Percentiles rank a stretch among this genome's conserved stretches.
Evolutionary conservation across 2,797 vertebrate species (phyloP).

Genomic region (Silurus aristotelis): DNA sequence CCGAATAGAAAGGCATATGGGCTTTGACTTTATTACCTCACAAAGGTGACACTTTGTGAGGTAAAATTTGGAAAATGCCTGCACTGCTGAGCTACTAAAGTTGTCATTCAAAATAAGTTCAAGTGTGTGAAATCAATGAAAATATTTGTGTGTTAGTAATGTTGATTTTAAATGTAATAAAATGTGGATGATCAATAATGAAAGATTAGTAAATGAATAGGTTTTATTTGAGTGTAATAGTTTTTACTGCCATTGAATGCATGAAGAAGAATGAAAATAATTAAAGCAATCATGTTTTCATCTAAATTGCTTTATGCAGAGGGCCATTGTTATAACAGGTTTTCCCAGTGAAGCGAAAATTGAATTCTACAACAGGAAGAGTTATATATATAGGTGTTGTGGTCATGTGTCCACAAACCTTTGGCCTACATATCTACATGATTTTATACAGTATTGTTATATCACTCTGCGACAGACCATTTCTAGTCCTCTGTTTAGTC

Average conservation of each 20-base stretch:
- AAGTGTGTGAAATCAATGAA: background rate
- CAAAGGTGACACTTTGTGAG: background rate
- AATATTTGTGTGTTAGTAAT: background rate
- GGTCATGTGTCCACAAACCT: background rate
- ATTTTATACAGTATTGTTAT: background rate
- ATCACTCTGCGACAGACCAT: background rate
- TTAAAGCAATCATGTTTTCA: background rate
- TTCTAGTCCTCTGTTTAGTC: background rate
- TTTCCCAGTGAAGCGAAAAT: background rate
- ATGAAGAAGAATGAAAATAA: too few relatives aligned
- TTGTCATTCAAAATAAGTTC: background rate
- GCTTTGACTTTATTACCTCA: background rate
- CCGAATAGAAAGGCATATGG: background rate
- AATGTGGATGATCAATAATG: background rate
- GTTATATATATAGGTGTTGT: too few relatives aligned
- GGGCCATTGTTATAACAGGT: too few relatives aligned
- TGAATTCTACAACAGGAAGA: too few relatives aligned
- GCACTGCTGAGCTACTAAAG: background rate
- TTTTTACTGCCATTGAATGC: too few relatives aligned
- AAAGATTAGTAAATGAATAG: too few relatives aligned
- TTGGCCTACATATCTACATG: background rate
- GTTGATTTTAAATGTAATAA: background rate
- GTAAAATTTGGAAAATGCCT: background rate
- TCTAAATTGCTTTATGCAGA: too few relatives aligned
- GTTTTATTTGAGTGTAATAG: background rate